Evolutionary conservation across 2,797 vertebrate species (phyloP).

Genomic region (Cyclura pinguis): DNA sequence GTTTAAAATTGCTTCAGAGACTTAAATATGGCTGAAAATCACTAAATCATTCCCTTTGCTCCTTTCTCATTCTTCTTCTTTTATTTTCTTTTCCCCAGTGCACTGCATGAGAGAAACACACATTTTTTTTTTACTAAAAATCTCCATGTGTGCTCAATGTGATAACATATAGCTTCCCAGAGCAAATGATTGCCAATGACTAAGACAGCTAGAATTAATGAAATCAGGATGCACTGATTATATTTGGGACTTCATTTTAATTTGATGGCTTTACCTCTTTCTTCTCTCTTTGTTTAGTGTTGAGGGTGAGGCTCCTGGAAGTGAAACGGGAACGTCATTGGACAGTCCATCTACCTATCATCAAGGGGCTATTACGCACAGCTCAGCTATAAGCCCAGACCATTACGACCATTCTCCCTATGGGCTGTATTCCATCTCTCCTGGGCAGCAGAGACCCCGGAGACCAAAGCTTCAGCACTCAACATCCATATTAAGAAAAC

Average conservation of each 20-base stretch:
- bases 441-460: constrained; percentile 86
- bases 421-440: constrained; percentile 84
- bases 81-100: neutral
- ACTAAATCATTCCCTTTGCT: neutral
- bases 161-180: neutral
- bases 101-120: neutral
- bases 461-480: constrained; percentile 94
- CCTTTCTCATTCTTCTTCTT: neutral
- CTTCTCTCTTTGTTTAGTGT: constrained; percentile 81
- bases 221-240: neutral
- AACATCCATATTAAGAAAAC: constrained; percentile 95
- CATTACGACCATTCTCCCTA: constrained; percentile 88
- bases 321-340: constrained; percentile 87
- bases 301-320: constrained; percentile 91
- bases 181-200: neutral
- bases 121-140: neutral
- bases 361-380: constrained; percentile 88
- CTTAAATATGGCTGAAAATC: constrained; percentile 17
- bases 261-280: neutral
- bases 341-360: constrained; percentile 88
- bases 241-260: constrained; percentile 43
- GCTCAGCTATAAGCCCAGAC: constrained; percentile 90
- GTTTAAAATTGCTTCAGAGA: neutral
- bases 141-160: neutral
- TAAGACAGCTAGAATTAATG: neutral